A percentile compares a stretch with the other conserved stretches of the same genome.
Conservation (phyloP, 1,140 invertebrate species). For the Archegozetes longisetosus region DNA sequence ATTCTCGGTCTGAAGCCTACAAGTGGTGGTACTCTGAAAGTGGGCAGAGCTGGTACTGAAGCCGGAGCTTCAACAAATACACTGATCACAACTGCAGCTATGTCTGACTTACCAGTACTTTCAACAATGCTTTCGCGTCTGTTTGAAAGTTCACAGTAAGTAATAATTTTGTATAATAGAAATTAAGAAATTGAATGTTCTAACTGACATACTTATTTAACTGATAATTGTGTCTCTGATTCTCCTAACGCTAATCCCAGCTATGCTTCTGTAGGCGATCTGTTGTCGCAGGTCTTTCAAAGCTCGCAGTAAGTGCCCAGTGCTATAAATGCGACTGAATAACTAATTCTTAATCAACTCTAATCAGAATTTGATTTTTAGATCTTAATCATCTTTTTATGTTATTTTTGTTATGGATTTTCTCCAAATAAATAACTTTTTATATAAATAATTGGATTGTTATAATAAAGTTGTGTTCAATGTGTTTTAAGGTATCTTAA, state of each 20-base stretch:
- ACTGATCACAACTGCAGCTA: constrained; percentile 86
- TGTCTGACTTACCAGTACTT: constrained; percentile 82
- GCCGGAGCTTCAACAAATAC: constrained; percentile 49
- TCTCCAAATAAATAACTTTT: constrained; percentile 10
- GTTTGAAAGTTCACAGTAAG: constrained; percentile 76
- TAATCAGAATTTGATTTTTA: no score
- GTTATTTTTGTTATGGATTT: constrained; percentile 14
- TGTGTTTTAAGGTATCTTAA: constrained; percentile 46
- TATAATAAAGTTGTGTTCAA: constrained; percentile 7
- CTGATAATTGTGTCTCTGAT: background rate
- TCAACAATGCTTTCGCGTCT: constrained; percentile 80
- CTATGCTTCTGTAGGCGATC: constrained; percentile 17
- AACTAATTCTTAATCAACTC: no score
- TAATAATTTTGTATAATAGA: constrained; percentile 14
- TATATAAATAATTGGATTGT: background rate
- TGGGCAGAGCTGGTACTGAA: constrained; percentile 41
- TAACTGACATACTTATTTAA: background rate
- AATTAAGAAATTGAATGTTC: no score
- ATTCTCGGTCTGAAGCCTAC: constrained; percentile 90
- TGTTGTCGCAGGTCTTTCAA: constrained; percentile 18
- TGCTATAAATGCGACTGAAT: background rate
- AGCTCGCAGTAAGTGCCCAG: constrained; percentile 16
- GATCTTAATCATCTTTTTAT: constrained; percentile 1
- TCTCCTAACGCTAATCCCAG: background rate
- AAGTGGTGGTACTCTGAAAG: constrained; percentile 75